A percentile compares a stretch with the other conserved stretches of the same genome.
Conservation (phyloP, 2,113 vertebrate species). For the Cricetomys ansorgei region DNA sequence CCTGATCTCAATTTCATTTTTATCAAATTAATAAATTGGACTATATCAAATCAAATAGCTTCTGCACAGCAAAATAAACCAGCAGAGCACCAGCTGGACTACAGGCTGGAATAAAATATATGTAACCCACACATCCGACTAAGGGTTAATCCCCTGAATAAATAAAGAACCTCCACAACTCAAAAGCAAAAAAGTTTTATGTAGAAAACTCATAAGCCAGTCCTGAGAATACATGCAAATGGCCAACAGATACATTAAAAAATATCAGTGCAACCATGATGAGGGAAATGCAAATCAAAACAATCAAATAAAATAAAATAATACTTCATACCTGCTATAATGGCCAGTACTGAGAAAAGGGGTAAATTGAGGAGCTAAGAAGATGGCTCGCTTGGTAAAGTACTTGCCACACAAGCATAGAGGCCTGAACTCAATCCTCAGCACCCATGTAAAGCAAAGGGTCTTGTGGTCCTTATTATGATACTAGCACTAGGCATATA, state of each 20-base stretch:
- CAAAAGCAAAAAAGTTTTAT: not conserved
- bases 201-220: not conserved
- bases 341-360: not conserved
- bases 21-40: not conserved
- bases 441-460: not conserved
- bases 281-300: not conserved
- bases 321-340: not conserved
- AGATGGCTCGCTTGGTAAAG: not conserved
- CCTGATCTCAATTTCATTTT: conserved; percentile 27
- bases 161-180: not conserved
- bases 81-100: not conserved
- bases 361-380: not conserved
- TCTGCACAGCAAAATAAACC: not conserved
- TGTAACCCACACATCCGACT: not conserved
- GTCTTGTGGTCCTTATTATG: too few species aligned
- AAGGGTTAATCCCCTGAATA: not conserved
- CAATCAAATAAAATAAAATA: not conserved
- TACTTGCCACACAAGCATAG: not conserved
- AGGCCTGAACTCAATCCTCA: not conserved
- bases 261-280: not conserved
- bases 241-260: not conserved
- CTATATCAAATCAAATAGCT: not conserved
- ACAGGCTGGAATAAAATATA: not conserved
- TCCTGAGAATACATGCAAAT: not conserved
- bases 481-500: not conserved